Percentiles rank a stretch among this genome's conserved stretches.
phyloP scores from a whole-genome alignment of 2,797 vertebrate genomes.

The Erpetoichthys calabaricus region DNA sequence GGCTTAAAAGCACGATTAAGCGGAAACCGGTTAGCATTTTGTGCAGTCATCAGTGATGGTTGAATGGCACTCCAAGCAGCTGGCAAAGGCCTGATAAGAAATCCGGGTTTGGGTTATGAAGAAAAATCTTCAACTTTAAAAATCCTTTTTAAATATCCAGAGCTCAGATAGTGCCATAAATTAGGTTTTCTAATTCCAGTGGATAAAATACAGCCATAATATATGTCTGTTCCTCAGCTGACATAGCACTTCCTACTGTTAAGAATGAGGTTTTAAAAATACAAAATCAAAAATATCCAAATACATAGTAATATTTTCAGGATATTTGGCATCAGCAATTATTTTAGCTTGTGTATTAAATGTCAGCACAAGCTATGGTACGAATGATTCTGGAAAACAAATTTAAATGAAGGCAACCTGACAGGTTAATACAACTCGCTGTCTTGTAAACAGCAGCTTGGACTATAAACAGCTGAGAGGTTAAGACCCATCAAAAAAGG shows the following conservation, averaged over 20 bases:
- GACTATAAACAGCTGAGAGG: no score
- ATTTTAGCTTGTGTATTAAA: no score
- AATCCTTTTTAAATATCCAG: conserved; percentile 15
- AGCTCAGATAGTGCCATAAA: conserved; percentile 11
- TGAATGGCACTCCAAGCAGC: conserved; percentile 18
- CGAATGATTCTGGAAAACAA: no score
- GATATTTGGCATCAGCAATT: no score
- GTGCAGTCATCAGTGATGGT: conserved; percentile 18
- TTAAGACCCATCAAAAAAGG: no score
- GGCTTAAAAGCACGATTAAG: conserved; percentile 1
- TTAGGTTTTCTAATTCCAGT: conserved; percentile 15
- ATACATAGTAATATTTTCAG: no score
- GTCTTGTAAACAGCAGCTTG: no score
- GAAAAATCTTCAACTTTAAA: conserved; percentile 11
- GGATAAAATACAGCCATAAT: conserved; percentile 22
- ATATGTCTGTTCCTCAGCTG: conserved; percentile 21
- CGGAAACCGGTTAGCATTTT: conserved; percentile 5
- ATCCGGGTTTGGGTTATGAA: conserved; percentile 2
- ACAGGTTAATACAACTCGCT: no score
- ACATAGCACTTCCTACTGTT: conserved; percentile 15
- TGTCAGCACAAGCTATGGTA: no score
- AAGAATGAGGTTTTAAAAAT: conserved; percentile 18
- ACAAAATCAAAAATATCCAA: no score
- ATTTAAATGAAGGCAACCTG: no score
- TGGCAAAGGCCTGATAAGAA: conserved; percentile 17